Base-by-base conservation (phyloP, 2,888 invertebrate genomes). In the Brachynemurus nebulosus region DNA sequence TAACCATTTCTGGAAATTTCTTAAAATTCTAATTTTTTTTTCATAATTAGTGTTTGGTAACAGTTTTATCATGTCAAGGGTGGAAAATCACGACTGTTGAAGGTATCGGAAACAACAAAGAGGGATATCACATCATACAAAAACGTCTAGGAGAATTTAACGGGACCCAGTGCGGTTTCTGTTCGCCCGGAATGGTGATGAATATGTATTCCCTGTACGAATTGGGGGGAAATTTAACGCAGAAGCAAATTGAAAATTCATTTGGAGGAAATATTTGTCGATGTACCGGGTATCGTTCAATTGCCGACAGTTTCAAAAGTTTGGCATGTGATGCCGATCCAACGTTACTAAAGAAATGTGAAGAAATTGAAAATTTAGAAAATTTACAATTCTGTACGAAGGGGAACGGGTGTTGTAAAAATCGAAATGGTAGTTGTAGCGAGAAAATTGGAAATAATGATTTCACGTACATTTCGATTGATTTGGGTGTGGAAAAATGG, bases 181-280 rank as follows among this genome's bases (percentile, higher is more conserved):
- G 85, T 56, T 75, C 77, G 17, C 75, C 83, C 1, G 85, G 82
- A 7, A 83, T 82, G 76, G 72, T 85, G 33, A 82, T 82, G 81
- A 76, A 74, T 54, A 80, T 82, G 79, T 76, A 75, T 60, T 74
- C 70, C 36, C 55, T 66, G 40, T 51, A 70, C 18, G 56, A 67
- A 51, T 53, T 62, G 30, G 63, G 57, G 17, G 59, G 66, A 5
- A 62, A 64, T n/a, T 51, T 72, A 38, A 71, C 72, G 1, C 69
- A 71, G 68, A 62, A 70, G 52, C 71, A 79, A 52, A 70, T 82
- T 4, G 83, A 84, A 57, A 72, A 80, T 52, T 71, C 76, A 0
- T 77, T 83, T 51, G 79, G 74, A 6, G 76, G 81, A 43, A 81
- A 82, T 52, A 70, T 80, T 12, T 84, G 84, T 50, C 66, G 84